These are phyloP conservation scores for Trachelus troglodyta DNA, from an alignment of 2,888 invertebrate genomes.

Conservation along the genomic window DNA sequence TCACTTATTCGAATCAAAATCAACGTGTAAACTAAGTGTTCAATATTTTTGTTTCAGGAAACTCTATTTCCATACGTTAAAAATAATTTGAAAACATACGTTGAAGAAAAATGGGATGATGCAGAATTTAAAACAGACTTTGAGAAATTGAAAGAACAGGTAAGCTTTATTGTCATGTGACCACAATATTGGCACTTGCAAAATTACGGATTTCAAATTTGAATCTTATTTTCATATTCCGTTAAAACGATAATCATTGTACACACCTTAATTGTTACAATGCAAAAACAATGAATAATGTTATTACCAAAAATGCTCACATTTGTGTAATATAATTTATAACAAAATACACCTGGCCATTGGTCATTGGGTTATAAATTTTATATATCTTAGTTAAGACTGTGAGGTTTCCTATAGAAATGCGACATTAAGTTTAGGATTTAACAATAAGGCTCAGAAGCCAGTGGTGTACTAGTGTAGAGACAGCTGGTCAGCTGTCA, in stretches of 20 bases:
- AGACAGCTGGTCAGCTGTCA: constrained; percentile 48
- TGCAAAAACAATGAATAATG: background rate
- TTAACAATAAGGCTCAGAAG: constrained; percentile 18
- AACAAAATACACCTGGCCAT: background rate
- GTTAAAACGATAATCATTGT: background rate
- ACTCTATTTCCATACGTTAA: constrained; percentile 82
- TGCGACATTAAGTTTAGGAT: constrained; percentile 9
- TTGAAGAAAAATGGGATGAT: constrained; percentile 78
- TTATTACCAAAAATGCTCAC: background rate
- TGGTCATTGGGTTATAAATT: background rate
- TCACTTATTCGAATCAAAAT: too few relatives aligned
- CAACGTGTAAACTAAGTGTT: background rate
- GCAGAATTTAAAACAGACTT: constrained; percentile 77
- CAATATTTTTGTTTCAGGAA: constrained; percentile 70
- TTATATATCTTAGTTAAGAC: background rate
- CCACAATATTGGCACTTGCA: background rate
- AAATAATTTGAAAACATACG: constrained; percentile 77
- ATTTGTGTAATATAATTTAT: background rate
- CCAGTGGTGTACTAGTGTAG: constrained; percentile 10
- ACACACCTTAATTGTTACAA: background rate
- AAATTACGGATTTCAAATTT: background rate
- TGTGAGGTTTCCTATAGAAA: background rate
- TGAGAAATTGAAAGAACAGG: constrained; percentile 74
- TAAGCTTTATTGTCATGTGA: constrained; percentile 48
- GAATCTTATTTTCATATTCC: background rate